A percentile compares a stretch with the other conserved stretches of the same genome.
phyloP scores from a whole-genome alignment of 2,113 vertebrate genomes.

The Lagopus leucura region DNA sequence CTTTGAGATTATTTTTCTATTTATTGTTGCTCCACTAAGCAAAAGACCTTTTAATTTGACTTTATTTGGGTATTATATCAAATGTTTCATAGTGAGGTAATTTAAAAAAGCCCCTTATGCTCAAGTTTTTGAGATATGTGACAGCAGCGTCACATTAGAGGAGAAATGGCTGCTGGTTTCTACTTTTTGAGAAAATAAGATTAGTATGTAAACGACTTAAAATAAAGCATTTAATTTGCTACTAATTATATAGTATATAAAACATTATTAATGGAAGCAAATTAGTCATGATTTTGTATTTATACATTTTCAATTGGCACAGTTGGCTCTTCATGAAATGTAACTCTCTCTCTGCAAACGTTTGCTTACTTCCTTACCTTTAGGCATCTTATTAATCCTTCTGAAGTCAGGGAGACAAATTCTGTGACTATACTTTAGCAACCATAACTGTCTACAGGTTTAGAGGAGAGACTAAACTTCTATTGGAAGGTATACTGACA shows the following conservation, averaged over 20 bases:
- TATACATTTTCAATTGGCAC: conserved; percentile 26
- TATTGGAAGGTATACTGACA: not conserved
- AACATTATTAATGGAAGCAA: conserved; percentile 48
- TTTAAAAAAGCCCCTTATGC: conserved; percentile 1
- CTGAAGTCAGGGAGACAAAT: not conserved
- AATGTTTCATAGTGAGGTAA: conserved; percentile 67
- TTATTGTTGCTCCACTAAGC: conserved; percentile 68
- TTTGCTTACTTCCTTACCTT: conserved; percentile 36
- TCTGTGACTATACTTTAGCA: not conserved
- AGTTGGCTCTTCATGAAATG: conserved; percentile 29
- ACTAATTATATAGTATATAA: conserved; percentile 38
- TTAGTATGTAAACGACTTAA: conserved; percentile 72
- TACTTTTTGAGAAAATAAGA: conserved; percentile 71
- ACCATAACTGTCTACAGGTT: not conserved
- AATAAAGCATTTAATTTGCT: conserved; percentile 72
- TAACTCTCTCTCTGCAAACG: not conserved
- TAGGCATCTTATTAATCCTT: conserved; percentile 12
- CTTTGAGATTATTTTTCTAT: conserved; percentile 66
- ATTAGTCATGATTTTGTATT: conserved; percentile 48
- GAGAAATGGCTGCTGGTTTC: conserved; percentile 58
- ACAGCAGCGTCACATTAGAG: conserved; percentile 67
- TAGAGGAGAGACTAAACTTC: not conserved
- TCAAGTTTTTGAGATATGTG: conserved; percentile 66
- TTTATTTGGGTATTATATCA: conserved; percentile 57
- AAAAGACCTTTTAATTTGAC: conserved; percentile 70